Percentiles rank a stretch among this genome's conserved stretches.
Evolutionary conservation across 2,888 invertebrate genomes (phyloP).

Genomic region (Nomada flava): DNA sequence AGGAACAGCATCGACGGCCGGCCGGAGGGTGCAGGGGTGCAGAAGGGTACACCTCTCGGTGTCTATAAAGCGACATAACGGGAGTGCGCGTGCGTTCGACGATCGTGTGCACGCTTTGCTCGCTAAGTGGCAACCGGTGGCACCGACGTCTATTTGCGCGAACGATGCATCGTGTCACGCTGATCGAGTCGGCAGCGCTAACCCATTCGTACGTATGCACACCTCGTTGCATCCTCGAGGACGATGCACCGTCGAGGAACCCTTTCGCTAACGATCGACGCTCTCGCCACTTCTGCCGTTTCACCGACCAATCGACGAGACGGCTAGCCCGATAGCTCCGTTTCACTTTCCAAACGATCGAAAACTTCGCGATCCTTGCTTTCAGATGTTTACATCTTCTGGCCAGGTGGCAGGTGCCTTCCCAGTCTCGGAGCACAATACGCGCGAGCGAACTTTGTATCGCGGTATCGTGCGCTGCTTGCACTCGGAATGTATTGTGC

Average conservation of each 20-base stretch:
- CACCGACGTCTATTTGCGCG: conserved; percentile 63
- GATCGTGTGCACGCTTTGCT: conserved; percentile 54
- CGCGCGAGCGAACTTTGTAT: background rate
- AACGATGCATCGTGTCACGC: conserved; percentile 67
- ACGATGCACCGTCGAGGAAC: conserved; percentile 17
- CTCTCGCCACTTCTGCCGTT: background rate
- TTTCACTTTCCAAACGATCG: background rate
- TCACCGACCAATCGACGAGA: background rate
- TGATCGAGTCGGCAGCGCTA: conserved; percentile 56
- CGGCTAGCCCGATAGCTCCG: background rate
- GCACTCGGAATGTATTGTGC: background rate
- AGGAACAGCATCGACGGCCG: conserved; percentile 25
- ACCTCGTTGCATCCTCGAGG: conserved; percentile 42
- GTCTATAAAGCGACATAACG: conserved; percentile 59
- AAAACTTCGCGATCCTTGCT: background rate
- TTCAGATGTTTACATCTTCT: too few relatives aligned
- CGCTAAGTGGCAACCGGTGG: conserved; percentile 75
- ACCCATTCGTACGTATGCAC: conserved; percentile 37
- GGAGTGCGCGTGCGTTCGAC: conserved; percentile 62
- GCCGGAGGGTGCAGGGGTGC: conserved; percentile 28
- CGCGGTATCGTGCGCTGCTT: background rate
- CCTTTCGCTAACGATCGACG: conserved; percentile 9
- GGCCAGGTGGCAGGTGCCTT: too few relatives aligned
- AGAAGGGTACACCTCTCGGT: conserved; percentile 32
- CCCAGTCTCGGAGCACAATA: too few relatives aligned